Evolutionary conservation across 2,797 vertebrate genomes (phyloP).

Genomic region (Sandelia bainsii): DNA sequence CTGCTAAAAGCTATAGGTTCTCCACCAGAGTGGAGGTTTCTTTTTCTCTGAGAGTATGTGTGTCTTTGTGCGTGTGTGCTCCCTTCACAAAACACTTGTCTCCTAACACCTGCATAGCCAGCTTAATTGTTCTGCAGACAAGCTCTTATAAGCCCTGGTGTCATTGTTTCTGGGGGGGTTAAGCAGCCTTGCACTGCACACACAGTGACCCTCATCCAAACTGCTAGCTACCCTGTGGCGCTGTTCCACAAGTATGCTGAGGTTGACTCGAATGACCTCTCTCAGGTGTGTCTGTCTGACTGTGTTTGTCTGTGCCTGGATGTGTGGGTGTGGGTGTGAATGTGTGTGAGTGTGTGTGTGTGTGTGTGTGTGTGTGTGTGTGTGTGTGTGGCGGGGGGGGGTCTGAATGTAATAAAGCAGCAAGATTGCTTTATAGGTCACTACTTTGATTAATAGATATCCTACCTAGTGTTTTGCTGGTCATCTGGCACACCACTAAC

Average conservation of each 20-base stretch:
- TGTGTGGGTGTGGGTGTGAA: background rate
- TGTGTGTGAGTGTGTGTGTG: background rate
- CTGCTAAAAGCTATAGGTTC: conserved; percentile 72
- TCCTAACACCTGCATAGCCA: conserved; percentile 73
- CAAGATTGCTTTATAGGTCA: conserved; percentile 33
- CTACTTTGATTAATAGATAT: conserved; percentile 27
- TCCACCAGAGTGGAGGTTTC: conserved; percentile 38
- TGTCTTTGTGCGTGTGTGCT: conserved; percentile 73
- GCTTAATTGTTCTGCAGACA: conserved; percentile 75
- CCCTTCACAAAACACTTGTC: conserved; percentile 75
- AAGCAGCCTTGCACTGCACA: conserved; percentile 67
- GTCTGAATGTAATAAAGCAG: conserved; percentile 16
- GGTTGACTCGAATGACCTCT: conserved; percentile 67
- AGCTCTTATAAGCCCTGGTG: conserved; percentile 73
- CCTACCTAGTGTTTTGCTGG: conserved; percentile 48
- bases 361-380: conserved; percentile 5
- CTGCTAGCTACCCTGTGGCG: conserved; percentile 59
- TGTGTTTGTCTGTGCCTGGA: conserved; percentile 10
- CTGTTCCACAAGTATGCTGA: conserved; percentile 63
- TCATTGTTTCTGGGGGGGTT: conserved; percentile 76
- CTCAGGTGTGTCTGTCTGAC: conserved; percentile 65
- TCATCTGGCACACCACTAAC: conserved; percentile 73
- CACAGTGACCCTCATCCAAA: conserved; percentile 85
- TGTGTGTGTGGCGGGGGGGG: no score
- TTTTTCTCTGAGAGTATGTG: conserved; percentile 24